Base-by-base conservation (phyloP, 2,797 vertebrate species). In the Aulostomus chinensis region DNA sequence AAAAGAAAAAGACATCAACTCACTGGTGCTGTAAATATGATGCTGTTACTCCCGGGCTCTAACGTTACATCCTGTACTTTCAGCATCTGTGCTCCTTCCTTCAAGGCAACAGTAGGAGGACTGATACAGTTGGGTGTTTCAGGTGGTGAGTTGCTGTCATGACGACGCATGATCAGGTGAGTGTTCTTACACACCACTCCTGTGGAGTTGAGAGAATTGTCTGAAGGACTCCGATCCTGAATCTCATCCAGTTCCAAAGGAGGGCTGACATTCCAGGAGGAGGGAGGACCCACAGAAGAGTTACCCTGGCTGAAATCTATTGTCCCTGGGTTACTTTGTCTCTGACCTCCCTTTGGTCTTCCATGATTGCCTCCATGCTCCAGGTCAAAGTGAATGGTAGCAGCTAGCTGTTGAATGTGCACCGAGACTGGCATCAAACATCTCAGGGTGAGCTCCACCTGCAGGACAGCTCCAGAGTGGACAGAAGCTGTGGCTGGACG, bases 151-250 rank as follows among this genome's bases (percentile, higher is more conserved):
- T 47, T 43, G 64, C 91, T 93, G 69, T 97, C 94, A 24, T 90
- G 94, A 4, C 88, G 69, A 2, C 94, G 88, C 24, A 97, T 88
- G 12, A 98, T 70, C 89, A 98, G 86, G 82, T 99, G 97, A 2
- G 92, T 90, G 1, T 99, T 98, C 68, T 89, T 97, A 81, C 96
- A 99, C 45, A 96, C 91, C 28, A 99, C 93, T 2, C 96, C 94
- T 0, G 93, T 89, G 0, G 92, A 94, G 87, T 82, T 94, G 56
- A 98, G 64, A 1, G 91, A 83, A 59, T 91, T 93, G 58, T 98
- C 97, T 0, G 96, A 92, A 1, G 96, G 94, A 50, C 95, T 98
- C 46, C 93, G 76, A 78, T 98, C 96, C 6, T 93, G 92, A 76
- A 95, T 90, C 72, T 97, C 96, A 0, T 89, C 88, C 7, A 99